Base-by-base conservation (phyloP, 2,888 invertebrate species). In the Drosophila nigricruria region DNA sequence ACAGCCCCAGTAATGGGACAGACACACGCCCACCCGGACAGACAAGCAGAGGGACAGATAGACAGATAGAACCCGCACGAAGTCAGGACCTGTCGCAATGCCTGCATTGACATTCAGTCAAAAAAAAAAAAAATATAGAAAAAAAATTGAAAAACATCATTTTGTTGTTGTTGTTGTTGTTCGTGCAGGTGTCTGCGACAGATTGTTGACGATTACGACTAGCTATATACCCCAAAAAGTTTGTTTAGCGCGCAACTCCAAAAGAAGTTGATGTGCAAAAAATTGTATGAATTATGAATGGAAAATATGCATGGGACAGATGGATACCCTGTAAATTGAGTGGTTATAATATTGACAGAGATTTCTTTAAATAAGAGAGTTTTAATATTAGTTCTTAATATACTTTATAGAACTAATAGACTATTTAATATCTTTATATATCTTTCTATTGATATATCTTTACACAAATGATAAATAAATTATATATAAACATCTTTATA, bases 21-120 rank as follows among this genome's bases (percentile, higher is more conserved):
- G 36, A 36, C 57, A 25, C 25, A 23, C 45, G 45, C 36, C 23
- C 23, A 32, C 30, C 0, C 45, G 23, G 18, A 23, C 52, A 12
- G 49, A 63, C 36, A 38, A 25, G 23, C 18, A 34, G 54, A 12
- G 10, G 25, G 10, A 50, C 43, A 43, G 14, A 20, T 1, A 25
- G 52, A 53, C 18, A 27, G 38, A 50, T 38, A 38, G 38, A 64
- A 16, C 64, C 34, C 50, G 10, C 36, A 54, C 30, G 43, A 64
- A 49, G 66, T 42, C 66, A 27, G 38, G 36, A 60, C 16, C 38
- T 54, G 47, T 67, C 67, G 59, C 72, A 49, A 38, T 66, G 60
- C 45, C 73, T 63, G 62, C 62, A 82, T 68, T 81, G 83, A 75
- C 78, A 81, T 81, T 81, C 74, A 72, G 58, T 81, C 81, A 72